Base-by-base conservation (phyloP, 2,888 invertebrate species). In the Lamproptera curius region DNA sequence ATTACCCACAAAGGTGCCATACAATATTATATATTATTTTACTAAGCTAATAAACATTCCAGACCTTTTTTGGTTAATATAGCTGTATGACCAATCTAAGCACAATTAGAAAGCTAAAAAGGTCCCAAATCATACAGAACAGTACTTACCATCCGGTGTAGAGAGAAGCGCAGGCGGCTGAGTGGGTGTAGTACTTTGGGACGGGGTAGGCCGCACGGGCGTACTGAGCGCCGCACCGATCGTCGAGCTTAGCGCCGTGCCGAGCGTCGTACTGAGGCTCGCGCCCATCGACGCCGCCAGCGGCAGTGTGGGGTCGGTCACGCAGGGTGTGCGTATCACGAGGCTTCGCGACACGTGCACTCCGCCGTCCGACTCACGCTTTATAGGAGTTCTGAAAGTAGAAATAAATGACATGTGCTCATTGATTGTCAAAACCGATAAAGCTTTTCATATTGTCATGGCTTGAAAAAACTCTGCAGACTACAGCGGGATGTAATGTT, bases 231-330 rank as follows among this genome's bases (percentile, higher is more conserved):
- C 8, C 48, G 51, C 53, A 34, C 48, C 60, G 51, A 74, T 65
- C 59, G 82, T 5, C 11, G 47, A 13, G 16, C 39, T 9, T 5
- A 20, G 14, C 20, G 33, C 14, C 16, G 43, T 36, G 33, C 46
- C 20, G 31, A 37, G 38, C 35, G 42, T 33, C 9, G 36, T 15
- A 23, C 46, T 34, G 2, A 44, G 35, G 9, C 35, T 31, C 46
- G 51, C 57, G 14, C 46, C 42, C 8, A 49, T 38, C 14, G 49
- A 35, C 46, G 51, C 57, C 38, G 51, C 61, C 52, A 74, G 66
- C 59, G 84, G 76, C 61, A 84, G 67, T 60, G 86, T 86, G 65
- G 84, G 85, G 70, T 85, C 86, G 13, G 82, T 82, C 39, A 77
- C 76, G 67, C 84, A 77, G 42, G 85, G 86, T 64, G 78, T 61